Conservation (phyloP, 2,888 invertebrate species). For the Pediacus dermestoides region DNA sequence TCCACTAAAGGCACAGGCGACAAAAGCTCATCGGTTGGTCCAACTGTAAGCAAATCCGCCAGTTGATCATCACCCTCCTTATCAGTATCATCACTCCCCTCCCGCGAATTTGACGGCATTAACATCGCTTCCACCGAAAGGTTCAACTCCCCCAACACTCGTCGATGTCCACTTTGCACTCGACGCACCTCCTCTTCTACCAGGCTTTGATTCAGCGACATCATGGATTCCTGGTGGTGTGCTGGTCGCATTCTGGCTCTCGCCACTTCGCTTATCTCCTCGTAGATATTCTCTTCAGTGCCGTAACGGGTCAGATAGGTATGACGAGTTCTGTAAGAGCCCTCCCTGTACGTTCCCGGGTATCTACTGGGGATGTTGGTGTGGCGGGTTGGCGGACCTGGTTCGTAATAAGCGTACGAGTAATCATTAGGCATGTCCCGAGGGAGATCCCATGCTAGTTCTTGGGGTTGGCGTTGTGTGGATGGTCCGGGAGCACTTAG, state of each 20-base stretch:
- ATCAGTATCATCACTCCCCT: slow-evolving; percentile 60
- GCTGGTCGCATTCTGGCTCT: slow-evolving; percentile 28
- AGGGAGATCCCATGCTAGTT: slow-evolving; percentile 30
- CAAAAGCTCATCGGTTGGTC: slow-evolving; percentile 68
- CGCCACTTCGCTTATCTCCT: slow-evolving; percentile 69
- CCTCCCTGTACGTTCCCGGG: slow-evolving; percentile 42
- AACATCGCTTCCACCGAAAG: slow-evolving; percentile 84
- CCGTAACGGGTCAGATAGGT: slow-evolving; percentile 76
- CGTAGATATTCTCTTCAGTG: slow-evolving; percentile 81
- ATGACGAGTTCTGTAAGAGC: slow-evolving; percentile 50
- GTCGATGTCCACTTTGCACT: slow-evolving; percentile 77
- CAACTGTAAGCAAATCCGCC: slow-evolving; percentile 64
- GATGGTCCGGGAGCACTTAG: slow-evolving; percentile 37
- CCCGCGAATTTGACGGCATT: slow-evolving; percentile 70
- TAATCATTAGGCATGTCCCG: slow-evolving; percentile 57
- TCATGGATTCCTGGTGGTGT: slow-evolving; percentile 51
- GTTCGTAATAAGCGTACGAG: slow-evolving; percentile 80
- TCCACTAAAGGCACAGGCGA: slow-evolving; percentile 63
- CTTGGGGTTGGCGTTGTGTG: slow-evolving; percentile 33
- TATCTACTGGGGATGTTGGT: slow-evolving; percentile 59
- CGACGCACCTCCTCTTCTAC: slow-evolving; percentile 81
- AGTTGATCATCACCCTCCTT: slow-evolving; percentile 60
- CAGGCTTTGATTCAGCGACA: slow-evolving; percentile 66
- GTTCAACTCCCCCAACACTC: slow-evolving; percentile 81
- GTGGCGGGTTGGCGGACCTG: slow-evolving; percentile 59